Base-by-base conservation (phyloP, 1,140 invertebrate genomes). In the Battus philenor region DNA sequence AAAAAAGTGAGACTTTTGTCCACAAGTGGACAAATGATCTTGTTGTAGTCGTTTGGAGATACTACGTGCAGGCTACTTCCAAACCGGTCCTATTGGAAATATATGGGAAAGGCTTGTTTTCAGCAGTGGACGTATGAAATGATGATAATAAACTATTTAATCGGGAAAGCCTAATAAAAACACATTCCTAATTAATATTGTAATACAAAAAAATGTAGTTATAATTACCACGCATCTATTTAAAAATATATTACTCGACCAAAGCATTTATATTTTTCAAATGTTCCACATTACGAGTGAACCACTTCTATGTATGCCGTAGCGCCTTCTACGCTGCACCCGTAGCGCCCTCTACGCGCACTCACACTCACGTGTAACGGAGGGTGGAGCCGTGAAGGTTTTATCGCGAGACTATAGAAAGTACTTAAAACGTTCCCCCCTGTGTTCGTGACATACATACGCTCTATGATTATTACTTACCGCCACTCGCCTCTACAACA, bases 391-490 rank as follows among this genome's bases (percentile, higher is more conserved):
- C 10, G 33, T 36, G 17, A 36, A 36, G 33, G 33, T 11, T 36
- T 36, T 36, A 36, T 36, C 33, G 33, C 10, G 17, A 36, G 17
- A 36, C 33, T 17, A 36, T 36, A 10, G 17, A 36, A 36, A 36
- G 17, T 36, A 36, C 33, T 36, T 36, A 36, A 36, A 36, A 20
- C 33, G 33, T 6, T 36, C 33, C 33, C 33, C n/a, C 33, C 17
- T 36, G 20, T 36, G 33, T 20, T 36, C 33, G 33, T 36, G 33
- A 36, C 33, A 36, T 12, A 36, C 17, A 36, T 36, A 20, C 33
- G 4, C 18, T 15, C 33, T 20, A 36, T 17, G 33, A 36, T 36
- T 36, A 36, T 33, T 15, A 33, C 20, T 18, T 36, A 36, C 17
- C 9, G 20, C 33, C 20, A 36, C 33, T 36, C 33, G 16, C 11